A percentile compares a stretch with the other conserved stretches of the same genome.
Evolutionary conservation across 2,113 vertebrate species (phyloP).

Genomic region (Romanogobio albipinnatus): DNA sequence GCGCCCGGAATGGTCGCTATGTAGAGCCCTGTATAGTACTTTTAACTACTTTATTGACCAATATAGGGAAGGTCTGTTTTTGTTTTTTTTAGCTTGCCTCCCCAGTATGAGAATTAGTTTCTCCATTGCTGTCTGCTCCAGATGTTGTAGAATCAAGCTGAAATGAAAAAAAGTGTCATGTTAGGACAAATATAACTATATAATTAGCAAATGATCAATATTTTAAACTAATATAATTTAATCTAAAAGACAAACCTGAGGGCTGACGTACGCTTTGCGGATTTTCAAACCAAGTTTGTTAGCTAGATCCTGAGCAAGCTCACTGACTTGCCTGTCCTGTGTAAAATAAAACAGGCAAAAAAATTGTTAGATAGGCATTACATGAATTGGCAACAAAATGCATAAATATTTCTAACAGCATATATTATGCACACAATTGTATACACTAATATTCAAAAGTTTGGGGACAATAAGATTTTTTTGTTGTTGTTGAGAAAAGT

Average conservation of each 20-base stretch:
- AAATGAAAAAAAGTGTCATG: neutral
- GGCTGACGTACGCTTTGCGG: slow-evolving; percentile 94
- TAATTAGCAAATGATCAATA: neutral
- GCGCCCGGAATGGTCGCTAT: too few relatives aligned
- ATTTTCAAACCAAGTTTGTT: slow-evolving; percentile 91
- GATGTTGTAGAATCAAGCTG: slow-evolving; percentile 68
- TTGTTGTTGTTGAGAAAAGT: neutral
- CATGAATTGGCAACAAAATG: neutral
- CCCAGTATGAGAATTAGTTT: slow-evolving; percentile 70
- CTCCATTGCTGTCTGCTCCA: slow-evolving; percentile 70
- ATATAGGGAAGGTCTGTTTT: neutral
- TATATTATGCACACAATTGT: neutral
- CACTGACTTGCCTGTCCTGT: slow-evolving; percentile 90
- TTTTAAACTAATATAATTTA: neutral
- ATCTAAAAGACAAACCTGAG: slow-evolving; percentile 77
- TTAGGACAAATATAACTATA: neutral
- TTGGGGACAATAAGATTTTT: neutral
- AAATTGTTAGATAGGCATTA: neutral
- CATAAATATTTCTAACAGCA: neutral
- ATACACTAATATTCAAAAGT: neutral
- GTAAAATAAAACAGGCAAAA: slow-evolving; percentile 10
- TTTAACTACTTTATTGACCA: neutral
- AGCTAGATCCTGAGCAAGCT: slow-evolving; percentile 95
- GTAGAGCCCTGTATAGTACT: too few relatives aligned
- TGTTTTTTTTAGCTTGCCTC: slow-evolving; percentile 69